phyloP scores from a whole-genome alignment of 2,888 invertebrate genomes.

The Ormyrus thymus region DNA sequence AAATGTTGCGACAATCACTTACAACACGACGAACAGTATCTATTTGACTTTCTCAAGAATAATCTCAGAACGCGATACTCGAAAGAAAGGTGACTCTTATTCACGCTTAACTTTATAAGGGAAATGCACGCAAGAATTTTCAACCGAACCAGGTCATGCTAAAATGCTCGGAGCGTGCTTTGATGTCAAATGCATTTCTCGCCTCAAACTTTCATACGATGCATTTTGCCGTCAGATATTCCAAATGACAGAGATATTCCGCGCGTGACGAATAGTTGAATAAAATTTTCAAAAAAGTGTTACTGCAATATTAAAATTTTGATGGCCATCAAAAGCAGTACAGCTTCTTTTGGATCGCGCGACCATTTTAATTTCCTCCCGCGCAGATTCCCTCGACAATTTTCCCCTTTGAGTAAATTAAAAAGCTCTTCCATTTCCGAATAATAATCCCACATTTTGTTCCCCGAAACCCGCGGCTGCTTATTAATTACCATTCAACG shows the following conservation, averaged over 20 bases:
- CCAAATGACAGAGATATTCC: constrained; percentile 32
- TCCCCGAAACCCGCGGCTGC: too few relatives aligned
- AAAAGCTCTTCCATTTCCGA: too few relatives aligned
- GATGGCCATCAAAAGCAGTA: too few relatives aligned
- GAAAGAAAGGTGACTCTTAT: constrained; percentile 27
- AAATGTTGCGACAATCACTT: too few relatives aligned
- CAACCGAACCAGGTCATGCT: constrained; percentile 60
- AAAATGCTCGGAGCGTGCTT: constrained; percentile 60
- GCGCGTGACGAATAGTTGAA: background rate
- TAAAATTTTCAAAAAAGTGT: background rate
- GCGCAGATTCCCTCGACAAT: too few relatives aligned
- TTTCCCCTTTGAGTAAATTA: too few relatives aligned
- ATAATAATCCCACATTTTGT: too few relatives aligned
- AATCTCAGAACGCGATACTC: constrained; percentile 28
- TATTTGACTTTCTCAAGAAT: too few relatives aligned
- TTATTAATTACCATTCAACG: background rate
- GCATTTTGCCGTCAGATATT: constrained; percentile 38
- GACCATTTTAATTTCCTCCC: too few relatives aligned
- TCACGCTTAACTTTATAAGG: constrained; percentile 43
- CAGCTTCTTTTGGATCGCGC: too few relatives aligned
- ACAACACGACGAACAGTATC: too few relatives aligned
- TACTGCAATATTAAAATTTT: too few relatives aligned
- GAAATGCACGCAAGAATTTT: constrained; percentile 54
- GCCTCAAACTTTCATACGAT: constrained; percentile 57
- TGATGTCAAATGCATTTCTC: constrained; percentile 62